Percentiles rank a stretch among this genome's conserved stretches.
phyloP scores from a whole-genome alignment of 1,140 invertebrate species.

The Armadillidium nasatum region DNA sequence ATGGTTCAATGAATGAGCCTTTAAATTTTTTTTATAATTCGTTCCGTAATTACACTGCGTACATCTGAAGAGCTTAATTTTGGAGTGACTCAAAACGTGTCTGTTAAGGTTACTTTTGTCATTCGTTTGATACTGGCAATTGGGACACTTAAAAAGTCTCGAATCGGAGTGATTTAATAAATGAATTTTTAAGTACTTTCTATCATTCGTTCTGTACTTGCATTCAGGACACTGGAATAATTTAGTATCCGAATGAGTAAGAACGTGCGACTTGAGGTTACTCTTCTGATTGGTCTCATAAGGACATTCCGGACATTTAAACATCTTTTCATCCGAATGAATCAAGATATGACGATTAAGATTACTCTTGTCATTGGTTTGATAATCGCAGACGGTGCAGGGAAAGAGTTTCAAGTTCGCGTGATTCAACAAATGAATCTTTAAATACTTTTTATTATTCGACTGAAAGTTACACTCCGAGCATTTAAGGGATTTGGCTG shows the following conservation, averaged over 20 bases:
- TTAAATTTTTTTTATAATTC: too few species aligned
- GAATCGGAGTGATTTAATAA: conserved; percentile 17
- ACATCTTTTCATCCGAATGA: not conserved
- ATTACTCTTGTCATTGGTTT: too few species aligned
- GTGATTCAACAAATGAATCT: conserved; percentile 25
- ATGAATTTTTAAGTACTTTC: conserved; percentile 12
- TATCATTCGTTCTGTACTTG: conserved; percentile 10
- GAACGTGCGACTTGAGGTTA: conserved; percentile 19
- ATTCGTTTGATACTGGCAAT: conserved; percentile 25
- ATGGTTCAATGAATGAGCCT: too few species aligned
- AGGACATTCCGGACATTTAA: conserved; percentile 16
- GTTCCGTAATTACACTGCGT: conserved; percentile 18
- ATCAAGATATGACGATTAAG: too few species aligned
- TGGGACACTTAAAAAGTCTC: conserved; percentile 21
- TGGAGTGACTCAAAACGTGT: conserved; percentile 10
- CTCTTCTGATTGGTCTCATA: conserved; percentile 20
- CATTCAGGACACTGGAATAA: conserved; percentile 20
- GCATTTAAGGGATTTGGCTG: conserved; percentile 21
- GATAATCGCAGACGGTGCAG: conserved; percentile 21
- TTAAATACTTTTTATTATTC: conserved; percentile 21
- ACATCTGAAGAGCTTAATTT: conserved; percentile 20
- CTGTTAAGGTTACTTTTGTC: conserved; percentile 21
- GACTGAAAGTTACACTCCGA: conserved; percentile 21
- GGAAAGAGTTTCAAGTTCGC: conserved; percentile 19
- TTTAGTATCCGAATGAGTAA: conserved; percentile 24